Conservation (phyloP, 2,113 vertebrate species). For the Petromus typicus region DNA sequence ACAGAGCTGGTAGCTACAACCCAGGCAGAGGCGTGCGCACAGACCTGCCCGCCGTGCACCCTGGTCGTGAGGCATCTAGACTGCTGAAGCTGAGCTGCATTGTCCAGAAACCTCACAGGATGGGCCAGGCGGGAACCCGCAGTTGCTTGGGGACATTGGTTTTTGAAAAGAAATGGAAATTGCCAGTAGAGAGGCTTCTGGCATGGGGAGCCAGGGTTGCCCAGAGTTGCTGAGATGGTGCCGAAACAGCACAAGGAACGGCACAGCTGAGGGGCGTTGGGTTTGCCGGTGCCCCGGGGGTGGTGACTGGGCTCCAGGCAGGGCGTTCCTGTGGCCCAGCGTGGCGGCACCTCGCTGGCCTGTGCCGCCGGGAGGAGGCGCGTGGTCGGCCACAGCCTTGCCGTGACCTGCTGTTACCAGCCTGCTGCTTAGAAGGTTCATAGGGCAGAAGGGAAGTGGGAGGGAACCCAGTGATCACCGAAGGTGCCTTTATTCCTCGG, state of each 20-base stretch:
- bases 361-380: not conserved
- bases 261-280: accelerated
- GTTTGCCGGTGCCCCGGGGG: not conserved
- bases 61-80: accelerated
- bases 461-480: not conserved
- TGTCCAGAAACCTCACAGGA: accelerated
- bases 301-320: accelerated
- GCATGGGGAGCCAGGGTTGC: too few species aligned
- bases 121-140: accelerated
- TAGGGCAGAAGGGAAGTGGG: not conserved
- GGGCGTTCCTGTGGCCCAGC: not conserved
- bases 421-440: not conserved
- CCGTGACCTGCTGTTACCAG: too few species aligned
- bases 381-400: not conserved
- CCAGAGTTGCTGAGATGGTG: accelerated
- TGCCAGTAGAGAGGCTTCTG: not conserved
- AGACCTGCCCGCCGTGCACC: not conserved
- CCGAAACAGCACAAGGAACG: not conserved
- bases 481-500: not conserved
- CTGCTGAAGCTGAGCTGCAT: not conserved
- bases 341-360: not conserved
- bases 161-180: accelerated
- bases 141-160: accelerated
- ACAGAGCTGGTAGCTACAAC: slow-evolving; percentile 82
- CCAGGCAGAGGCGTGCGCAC: not conserved